Conservation (phyloP, 1,140 invertebrate genomes). For the Drosophila dunni region DNA sequence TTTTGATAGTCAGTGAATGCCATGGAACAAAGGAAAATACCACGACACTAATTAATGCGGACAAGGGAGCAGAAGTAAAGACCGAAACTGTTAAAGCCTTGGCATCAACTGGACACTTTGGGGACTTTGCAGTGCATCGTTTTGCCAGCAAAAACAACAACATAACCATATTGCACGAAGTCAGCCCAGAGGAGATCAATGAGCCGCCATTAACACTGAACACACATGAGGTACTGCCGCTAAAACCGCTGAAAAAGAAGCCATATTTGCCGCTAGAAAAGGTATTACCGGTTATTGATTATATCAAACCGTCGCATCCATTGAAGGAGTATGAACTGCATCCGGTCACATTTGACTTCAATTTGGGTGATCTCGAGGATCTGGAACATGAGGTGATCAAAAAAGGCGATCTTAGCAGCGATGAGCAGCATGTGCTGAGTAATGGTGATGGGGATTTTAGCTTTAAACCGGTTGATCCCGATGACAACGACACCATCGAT, state of each 20-base stretch:
- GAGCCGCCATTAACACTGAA: constrained; percentile 65
- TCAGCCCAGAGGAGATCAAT: constrained; percentile 32
- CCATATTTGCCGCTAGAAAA: constrained; percentile 74
- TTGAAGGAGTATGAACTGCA: constrained; percentile 78
- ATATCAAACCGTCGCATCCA: constrained; percentile 60
- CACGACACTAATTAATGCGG: neutral
- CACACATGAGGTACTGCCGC: constrained; percentile 70
- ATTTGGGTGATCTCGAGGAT: constrained; percentile 80
- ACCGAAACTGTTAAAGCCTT: constrained; percentile 5
- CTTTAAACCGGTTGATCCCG: constrained; percentile 56
- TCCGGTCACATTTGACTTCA: constrained; percentile 81
- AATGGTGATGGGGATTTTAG: constrained; percentile 38
- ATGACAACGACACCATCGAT: constrained; percentile 61
- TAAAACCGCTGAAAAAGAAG: constrained; percentile 76
- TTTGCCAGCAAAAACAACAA: constrained; percentile 49
- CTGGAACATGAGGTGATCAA: constrained; percentile 74
- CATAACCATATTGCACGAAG: constrained; percentile 78
- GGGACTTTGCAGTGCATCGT: constrained; percentile 31
- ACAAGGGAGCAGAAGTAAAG: neutral
- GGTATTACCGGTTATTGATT: constrained; percentile 58
- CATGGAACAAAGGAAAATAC: constrained; percentile 2
- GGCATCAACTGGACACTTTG: constrained; percentile 25
- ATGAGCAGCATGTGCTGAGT: constrained; percentile 58
- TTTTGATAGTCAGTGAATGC: neutral
- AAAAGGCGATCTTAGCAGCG: constrained; percentile 67